Evolutionary conservation across 92 coral and sea anemone genomes (phyloP), one percentile per base, ranked within the genome.

Genomic region (Blastomussa wellsi): DNA sequence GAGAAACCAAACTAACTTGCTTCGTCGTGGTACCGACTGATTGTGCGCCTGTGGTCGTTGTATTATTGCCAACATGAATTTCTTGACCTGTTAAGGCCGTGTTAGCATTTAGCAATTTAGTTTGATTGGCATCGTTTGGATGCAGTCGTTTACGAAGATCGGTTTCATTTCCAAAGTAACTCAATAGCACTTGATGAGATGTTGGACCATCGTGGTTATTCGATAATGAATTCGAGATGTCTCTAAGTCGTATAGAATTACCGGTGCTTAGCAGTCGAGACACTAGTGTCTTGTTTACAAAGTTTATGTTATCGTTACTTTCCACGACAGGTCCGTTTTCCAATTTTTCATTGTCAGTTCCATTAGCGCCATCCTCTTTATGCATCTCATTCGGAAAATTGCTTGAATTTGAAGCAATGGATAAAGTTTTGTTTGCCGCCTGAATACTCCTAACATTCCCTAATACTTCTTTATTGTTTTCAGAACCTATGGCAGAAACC

Each of bases 81-180:
- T 51, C 55, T 19, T 51, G n/a, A 11, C 19, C 51, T 36, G 71
- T 71, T 5, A 19, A 4, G 20, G 39, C 36, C 9, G 55, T 29
- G 2, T 44, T 20, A 10, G 47, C 15, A 28, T 26, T 16, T 69
- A 37, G 28, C 66, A 49, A 31, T 62, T 84, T 47, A 80, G 68
- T 19, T 86, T 75, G 48, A 71, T n/a, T 51, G 65, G 38, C 69
- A 52, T 65, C 11, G 41, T 4, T 26, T 72, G 73, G 74, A 51
- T 85, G 84, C 44, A 83, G 87, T n/a, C 85, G 82, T 66, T 78
- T 76, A 31, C 90, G 92, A 52, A 92, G 88, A 11, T 28, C 71
- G 0, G 95, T 86, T 79, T 94, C 98, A 65, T 90, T 92, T 55
- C 84, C 83, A 49, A 94, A 94, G 80, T 94, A 94, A 20, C 84